These are phyloP conservation scores for Rhinogobius similis DNA, from an alignment of 2,113 vertebrate species.

Conservation along the genomic window DNA sequence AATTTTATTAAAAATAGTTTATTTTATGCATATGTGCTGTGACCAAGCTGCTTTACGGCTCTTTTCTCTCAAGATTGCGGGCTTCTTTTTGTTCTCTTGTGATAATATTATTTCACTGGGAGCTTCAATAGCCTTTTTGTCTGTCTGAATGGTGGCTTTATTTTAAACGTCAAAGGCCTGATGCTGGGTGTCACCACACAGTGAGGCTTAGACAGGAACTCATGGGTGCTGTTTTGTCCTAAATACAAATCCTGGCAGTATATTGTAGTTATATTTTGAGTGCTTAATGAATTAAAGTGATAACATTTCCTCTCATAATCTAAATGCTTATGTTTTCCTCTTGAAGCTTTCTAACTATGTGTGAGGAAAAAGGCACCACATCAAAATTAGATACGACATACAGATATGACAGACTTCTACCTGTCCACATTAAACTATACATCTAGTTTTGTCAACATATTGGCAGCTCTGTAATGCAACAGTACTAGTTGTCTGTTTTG, in stretches of 20 bases:
- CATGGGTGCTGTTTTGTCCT: conserved; percentile 1
- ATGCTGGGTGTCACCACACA: conserved; percentile 42
- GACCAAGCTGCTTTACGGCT: not conserved
- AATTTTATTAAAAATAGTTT: no score
- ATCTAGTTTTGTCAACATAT: no score
- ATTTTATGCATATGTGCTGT: not conserved
- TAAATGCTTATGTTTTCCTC: not conserved
- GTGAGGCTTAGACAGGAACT: conserved; percentile 22
- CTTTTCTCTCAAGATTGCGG: not conserved
- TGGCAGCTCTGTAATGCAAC: no score
- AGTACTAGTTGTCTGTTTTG: not conserved
- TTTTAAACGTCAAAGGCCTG: conserved; percentile 43
- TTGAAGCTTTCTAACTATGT: not conserved
- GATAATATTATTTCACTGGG: conserved; percentile 60
- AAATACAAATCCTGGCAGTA: not conserved
- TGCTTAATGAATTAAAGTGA: not conserved
- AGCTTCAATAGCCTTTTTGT: conserved; percentile 56
- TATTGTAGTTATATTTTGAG: not conserved
- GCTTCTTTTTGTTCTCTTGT: conserved; percentile 28
- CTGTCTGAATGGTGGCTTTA: conserved; percentile 57
- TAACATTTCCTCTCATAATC: not conserved
- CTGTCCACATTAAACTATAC: no score
- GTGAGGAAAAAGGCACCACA: no score
- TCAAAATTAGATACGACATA: not conserved
- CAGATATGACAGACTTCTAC: not conserved